Evolutionary conservation across 2,888 invertebrate species (phyloP).

Genomic region (Argyresthia albistria): DNA sequence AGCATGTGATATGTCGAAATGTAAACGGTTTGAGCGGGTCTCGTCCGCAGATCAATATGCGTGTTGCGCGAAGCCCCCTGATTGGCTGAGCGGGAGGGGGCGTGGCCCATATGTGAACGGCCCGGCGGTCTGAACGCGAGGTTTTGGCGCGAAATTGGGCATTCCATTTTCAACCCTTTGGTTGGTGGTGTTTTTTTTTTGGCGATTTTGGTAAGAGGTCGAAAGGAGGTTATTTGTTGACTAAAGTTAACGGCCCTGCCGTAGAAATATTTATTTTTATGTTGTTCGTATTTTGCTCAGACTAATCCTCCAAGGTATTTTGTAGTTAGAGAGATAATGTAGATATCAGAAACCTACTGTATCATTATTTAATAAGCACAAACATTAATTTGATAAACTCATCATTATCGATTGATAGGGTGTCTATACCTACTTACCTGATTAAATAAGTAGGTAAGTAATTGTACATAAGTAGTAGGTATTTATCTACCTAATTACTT

Average conservation of each 20-base stretch:
- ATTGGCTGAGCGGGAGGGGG: conserved; percentile 64
- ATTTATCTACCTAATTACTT: too few relatives aligned
- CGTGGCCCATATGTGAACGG: conserved; percentile 58
- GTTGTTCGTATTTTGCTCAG: too few relatives aligned
- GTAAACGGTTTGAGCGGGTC: conserved; percentile 56
- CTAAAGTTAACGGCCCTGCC: conserved; percentile 7
- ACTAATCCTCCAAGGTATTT: too few relatives aligned
- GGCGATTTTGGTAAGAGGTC: conserved; percentile 7
- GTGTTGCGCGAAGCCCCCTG: conserved; percentile 58
- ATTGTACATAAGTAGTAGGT: too few relatives aligned
- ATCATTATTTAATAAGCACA: too few relatives aligned
- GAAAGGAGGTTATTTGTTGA: conserved; percentile 11
- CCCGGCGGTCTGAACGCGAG: conserved; percentile 40
- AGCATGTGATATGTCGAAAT: conserved; percentile 71
- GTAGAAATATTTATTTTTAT: too few relatives aligned
- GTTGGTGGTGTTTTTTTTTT: background rate
- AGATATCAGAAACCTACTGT: too few relatives aligned
- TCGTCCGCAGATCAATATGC: conserved; percentile 72
- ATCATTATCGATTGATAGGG: too few relatives aligned
- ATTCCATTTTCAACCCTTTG: conserved; percentile 34
- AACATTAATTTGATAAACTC: too few relatives aligned
- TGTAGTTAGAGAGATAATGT: too few relatives aligned
- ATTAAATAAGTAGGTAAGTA: too few relatives aligned
- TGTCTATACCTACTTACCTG: too few relatives aligned
- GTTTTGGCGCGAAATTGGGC: conserved; percentile 62